A percentile compares a stretch with the other conserved stretches of the same genome.
Evolutionary conservation across 2,113 vertebrate genomes (phyloP).

Genomic region (Numida meleagris): DNA sequence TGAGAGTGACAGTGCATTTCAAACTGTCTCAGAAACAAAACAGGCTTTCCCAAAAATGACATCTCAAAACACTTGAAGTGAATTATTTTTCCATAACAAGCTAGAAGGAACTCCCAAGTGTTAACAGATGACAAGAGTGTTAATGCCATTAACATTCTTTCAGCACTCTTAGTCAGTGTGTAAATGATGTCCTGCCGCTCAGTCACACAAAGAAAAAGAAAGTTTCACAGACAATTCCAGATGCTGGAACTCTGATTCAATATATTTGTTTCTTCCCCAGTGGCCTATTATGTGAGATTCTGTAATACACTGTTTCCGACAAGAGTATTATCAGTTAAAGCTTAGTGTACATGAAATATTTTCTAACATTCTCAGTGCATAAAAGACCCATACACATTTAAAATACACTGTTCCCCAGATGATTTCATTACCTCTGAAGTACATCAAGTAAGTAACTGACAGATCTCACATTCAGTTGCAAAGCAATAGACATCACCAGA

Average conservation of each 20-base stretch:
- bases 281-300: neutral
- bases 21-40: neutral
- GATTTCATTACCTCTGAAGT: neutral
- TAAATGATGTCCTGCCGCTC: slow-evolving; percentile 58
- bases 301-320: neutral
- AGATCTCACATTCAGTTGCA: neutral
- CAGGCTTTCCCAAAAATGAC: neutral
- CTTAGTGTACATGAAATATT: neutral
- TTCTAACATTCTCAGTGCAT: neutral
- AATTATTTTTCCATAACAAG: neutral
- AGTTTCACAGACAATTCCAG: slow-evolving; percentile 52
- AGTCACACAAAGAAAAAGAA: slow-evolving; percentile 6
- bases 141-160: slow-evolving; percentile 65
- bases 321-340: neutral
- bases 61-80: neutral
- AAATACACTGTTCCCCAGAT: neutral
- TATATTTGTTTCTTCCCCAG: neutral
- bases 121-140: slow-evolving; percentile 51
- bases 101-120: slow-evolving; percentile 42
- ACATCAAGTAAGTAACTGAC: neutral
- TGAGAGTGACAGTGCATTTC: neutral
- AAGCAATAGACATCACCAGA: neutral
- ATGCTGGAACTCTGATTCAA: neutral
- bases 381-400: accelerated
- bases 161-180: slow-evolving; percentile 30